These are phyloP conservation scores for Eristalinus sepulchralis DNA, from an alignment of 2,888 invertebrate species.

Conservation along the genomic window DNA sequence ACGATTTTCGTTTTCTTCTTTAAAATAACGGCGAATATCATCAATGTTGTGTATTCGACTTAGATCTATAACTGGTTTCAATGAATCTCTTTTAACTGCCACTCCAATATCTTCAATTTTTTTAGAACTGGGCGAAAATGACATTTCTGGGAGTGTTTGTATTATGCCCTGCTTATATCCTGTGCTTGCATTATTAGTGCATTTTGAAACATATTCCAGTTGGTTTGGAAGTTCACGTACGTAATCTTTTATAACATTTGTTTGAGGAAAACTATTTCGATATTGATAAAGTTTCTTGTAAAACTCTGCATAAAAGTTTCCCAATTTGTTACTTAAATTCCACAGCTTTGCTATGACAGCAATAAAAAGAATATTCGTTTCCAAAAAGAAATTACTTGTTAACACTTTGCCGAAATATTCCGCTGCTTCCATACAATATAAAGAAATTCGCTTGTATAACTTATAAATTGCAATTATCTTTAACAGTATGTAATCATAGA, in stretches of 20 bases:
- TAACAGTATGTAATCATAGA: conserved; percentile 76
- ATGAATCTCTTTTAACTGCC: conserved; percentile 59
- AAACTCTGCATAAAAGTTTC: conserved; percentile 72
- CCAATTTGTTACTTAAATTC: conserved; percentile 72
- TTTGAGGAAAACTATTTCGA: conserved; percentile 74
- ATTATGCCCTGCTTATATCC: conserved; percentile 28
- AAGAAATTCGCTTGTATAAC: conserved; percentile 75
- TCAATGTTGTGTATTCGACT: conserved; percentile 74
- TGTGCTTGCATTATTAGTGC: conserved; percentile 61
- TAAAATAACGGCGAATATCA: conserved; percentile 75
- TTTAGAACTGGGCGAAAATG: background rate
- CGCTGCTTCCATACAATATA: conserved; percentile 76
- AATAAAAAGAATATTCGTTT: conserved; percentile 76
- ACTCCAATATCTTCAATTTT: conserved; percentile 59
- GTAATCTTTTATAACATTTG: conserved; percentile 73
- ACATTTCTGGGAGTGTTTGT: background rate
- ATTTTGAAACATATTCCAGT: conserved; percentile 41
- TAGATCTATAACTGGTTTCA: conserved; percentile 69
- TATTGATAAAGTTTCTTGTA: conserved; percentile 74
- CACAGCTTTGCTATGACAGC: conserved; percentile 76
- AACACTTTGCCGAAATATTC: conserved; percentile 76
- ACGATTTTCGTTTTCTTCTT: conserved; percentile 74
- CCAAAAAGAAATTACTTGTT: conserved; percentile 77
- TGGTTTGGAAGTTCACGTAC: conserved; percentile 72
- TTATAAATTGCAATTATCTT: conserved; percentile 75